Conservation (phyloP, 30 jellyfish, hydroid and myxozoan genomes). For the Pseudorhiza aurosa region DNA sequence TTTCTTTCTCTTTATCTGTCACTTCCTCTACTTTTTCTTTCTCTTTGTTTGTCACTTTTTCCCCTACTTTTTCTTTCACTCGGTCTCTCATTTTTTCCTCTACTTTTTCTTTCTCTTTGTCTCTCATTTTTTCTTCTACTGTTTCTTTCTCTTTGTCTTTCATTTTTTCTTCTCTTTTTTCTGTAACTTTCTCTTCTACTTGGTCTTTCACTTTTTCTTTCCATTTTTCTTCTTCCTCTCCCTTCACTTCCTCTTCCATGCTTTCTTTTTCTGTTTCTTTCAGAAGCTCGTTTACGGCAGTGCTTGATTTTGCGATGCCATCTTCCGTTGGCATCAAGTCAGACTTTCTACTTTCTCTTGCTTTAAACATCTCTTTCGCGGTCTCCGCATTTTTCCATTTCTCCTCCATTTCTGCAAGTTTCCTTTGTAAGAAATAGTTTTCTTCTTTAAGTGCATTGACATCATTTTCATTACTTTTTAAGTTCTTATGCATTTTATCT, state of each 20-base stretch:
- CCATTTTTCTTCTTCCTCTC: neutral
- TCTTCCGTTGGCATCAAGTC: constrained; percentile 32
- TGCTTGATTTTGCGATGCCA: constrained; percentile 47
- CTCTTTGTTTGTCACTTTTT: neutral
- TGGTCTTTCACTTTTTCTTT: neutral
- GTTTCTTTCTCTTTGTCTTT: too few relatives aligned
- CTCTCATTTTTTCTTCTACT: too few relatives aligned
- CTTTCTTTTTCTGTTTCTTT: neutral
- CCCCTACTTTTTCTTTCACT: neutral
- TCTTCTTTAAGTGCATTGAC: constrained; percentile 8
- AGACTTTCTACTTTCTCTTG: constrained; percentile 34
- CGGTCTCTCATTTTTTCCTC: neutral
- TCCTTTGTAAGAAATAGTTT: neutral
- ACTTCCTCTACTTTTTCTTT: neutral
- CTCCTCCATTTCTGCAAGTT: constrained; percentile 21
- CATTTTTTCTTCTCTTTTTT: neutral
- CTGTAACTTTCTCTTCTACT: neutral
- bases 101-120: neutral
- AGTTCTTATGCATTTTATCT: neutral
- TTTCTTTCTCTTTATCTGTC: neutral
- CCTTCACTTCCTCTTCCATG: neutral
- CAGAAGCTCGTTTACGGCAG: constrained; percentile 8
- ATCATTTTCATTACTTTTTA: constrained; percentile 1
- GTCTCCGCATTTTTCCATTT: neutral
- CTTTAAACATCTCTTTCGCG: neutral